Conservation (phyloP, 2,888 invertebrate genomes). For the Boloria selene region DNA sequence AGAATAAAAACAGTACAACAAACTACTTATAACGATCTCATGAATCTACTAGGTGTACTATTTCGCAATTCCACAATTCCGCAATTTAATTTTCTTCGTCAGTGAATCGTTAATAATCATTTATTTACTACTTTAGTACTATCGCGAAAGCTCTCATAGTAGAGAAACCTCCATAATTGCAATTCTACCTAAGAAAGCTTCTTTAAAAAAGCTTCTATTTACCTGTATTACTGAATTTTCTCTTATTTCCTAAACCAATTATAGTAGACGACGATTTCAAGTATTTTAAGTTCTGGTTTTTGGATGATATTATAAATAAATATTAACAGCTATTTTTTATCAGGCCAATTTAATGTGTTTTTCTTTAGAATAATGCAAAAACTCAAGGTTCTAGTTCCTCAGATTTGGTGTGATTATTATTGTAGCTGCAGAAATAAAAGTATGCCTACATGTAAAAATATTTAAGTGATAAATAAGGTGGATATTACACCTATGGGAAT, state of each 20-base stretch:
- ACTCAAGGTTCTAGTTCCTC: not conserved
- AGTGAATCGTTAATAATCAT: constrained; percentile 39
- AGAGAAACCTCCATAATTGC: constrained; percentile 11
- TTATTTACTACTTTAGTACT: constrained; percentile 29
- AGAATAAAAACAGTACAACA: not conserved
- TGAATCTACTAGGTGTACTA: constrained; percentile 2
- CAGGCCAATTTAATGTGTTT: too few species aligned
- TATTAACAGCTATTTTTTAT: too few species aligned
- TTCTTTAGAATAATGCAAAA: too few species aligned
- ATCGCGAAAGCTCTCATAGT: constrained; percentile 3
- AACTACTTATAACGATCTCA: not conserved
- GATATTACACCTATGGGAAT: not conserved
- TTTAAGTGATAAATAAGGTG: not conserved
- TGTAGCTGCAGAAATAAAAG: not conserved
- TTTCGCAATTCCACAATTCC: constrained; percentile 6
- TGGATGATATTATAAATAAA: too few species aligned
- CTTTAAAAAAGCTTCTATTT: not conserved
- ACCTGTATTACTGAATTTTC: not conserved
- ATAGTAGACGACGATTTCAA: not conserved
- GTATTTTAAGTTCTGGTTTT: too few species aligned
- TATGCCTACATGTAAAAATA: not conserved
- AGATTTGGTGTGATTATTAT: not conserved
- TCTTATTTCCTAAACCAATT: not conserved
- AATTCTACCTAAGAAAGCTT: constrained; percentile 11
- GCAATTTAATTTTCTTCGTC: constrained; percentile 33